Evolutionary conservation across 2,113 vertebrate genomes (phyloP), one percentile per base, ranked within the genome.

Genomic region (Rostratula benghalensis): DNA sequence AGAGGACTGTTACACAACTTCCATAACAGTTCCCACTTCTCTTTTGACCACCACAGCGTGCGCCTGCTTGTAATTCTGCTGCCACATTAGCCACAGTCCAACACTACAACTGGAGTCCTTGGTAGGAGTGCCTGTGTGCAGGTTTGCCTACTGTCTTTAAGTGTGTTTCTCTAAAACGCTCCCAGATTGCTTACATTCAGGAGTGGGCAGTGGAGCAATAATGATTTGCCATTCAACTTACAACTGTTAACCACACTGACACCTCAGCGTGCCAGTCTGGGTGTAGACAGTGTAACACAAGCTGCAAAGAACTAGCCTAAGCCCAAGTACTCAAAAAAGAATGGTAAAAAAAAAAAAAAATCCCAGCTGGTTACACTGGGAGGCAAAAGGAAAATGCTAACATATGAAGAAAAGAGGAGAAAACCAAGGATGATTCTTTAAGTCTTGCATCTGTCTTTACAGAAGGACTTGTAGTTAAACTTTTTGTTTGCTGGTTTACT

Each of bases 231-330:
- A 57, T n/a, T 71, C 19, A 43, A 4, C 37, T 33, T 21, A 39
- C 10, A 76, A n/a, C 13, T n/a, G 28, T 56, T 43, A 50, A 75
- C 50, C 43, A 22, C 19, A 21, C 10, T 10, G 56, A 45, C 87
- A 75, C 24, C 31, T 53, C 59, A 43, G 63, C 1, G 0, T 31
- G 24, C 16, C 64, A 57, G n/a, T 4, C 61, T 35, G 56, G 1
- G 1, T 35, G 56, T 2, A 1, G 50, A 18, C 7, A 23, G 46
- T 0, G 3, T 33, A 53, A 65, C 39, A 54, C 24, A 39, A 73
- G 30, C 14, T 60, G n/a, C 19, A 30, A 74, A 68, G 31, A 25
- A 27, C 43, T 22, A 21, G n/a, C 33, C 4, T 25, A 7, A 12
- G 28, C n/a, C n/a, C 4, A 64, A 60, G 11, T 7, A 60, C 14